phyloP scores from a whole-genome alignment of 2,113 vertebrate genomes.

The Cochlearius cochlearius region DNA sequence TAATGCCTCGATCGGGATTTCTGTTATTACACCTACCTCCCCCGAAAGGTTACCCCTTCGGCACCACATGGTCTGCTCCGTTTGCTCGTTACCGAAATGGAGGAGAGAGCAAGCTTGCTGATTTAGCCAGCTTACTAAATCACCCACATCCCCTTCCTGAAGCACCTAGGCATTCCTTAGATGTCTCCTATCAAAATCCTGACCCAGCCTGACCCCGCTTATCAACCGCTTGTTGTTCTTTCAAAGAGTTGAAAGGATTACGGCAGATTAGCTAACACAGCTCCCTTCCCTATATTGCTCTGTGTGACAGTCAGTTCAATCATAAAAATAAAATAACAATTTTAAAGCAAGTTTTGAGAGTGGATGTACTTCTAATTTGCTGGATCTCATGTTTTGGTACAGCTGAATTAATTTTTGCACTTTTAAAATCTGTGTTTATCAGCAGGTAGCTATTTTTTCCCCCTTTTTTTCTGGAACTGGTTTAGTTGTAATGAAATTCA shows the following conservation, averaged over 20 bases:
- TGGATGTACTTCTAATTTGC: not conserved
- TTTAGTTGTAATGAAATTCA: constrained; percentile 35
- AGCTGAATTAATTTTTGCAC: not conserved
- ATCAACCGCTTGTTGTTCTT: constrained; percentile 50
- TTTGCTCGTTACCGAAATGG: not conserved
- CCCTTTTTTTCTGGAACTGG: not conserved
- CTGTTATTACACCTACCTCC: not conserved
- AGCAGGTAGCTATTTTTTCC: not conserved
- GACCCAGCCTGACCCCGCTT: constrained; percentile 58
- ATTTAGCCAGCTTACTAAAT: constrained; percentile 12
- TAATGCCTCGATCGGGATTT: fast-evolving
- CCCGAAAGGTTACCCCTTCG: not conserved
- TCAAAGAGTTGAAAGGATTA: constrained; percentile 54
- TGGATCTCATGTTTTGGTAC: not conserved
- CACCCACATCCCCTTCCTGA: constrained; percentile 31
- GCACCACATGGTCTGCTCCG: not conserved
- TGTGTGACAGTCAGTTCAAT: not conserved
- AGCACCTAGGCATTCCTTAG: constrained; percentile 62
- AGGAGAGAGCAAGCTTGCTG: not conserved
- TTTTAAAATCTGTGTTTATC: not conserved
- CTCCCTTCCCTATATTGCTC: not conserved
- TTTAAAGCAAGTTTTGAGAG: not conserved
- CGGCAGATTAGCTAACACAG: constrained; percentile 41
- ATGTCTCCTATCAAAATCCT: constrained; percentile 51
- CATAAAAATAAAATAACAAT: constrained; percentile 5